phyloP scores from a whole-genome alignment of 2,888 invertebrate species.

The Gonocerus acuteangulatus region DNA sequence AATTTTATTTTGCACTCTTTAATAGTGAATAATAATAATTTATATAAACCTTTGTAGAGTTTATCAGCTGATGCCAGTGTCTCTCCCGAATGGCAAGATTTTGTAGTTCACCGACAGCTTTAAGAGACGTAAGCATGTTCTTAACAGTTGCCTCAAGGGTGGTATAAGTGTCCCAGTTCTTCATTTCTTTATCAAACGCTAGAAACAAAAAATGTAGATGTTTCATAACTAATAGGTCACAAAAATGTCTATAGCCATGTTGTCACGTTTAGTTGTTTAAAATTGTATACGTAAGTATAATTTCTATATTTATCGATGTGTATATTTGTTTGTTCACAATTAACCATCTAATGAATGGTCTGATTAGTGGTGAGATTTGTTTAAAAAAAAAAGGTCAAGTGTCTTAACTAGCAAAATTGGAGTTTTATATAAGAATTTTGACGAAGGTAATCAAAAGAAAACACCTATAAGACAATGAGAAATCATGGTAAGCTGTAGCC shows the following conservation, averaged over 20 bases:
- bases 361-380: too few species aligned
- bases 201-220: conserved; percentile 19
- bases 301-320: too few species aligned
- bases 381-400: too few species aligned
- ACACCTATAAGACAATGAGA: too few species aligned
- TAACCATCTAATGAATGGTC: too few species aligned
- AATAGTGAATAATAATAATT: too few species aligned
- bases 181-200: conserved; percentile 90
- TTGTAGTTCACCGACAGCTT: conserved; percentile 91
- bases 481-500: too few species aligned
- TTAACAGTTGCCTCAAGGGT: conserved; percentile 86
- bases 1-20: too few species aligned
- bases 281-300: not conserved
- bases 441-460: too few species aligned
- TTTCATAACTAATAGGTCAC: not conserved
- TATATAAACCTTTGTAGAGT: conserved; percentile 83
- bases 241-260: not conserved
- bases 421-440: too few species aligned
- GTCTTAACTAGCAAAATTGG: too few species aligned
- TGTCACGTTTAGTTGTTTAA: not conserved
- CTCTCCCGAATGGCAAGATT: conserved; percentile 92
- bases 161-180: conserved; percentile 84
- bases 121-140: conserved; percentile 89
- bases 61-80: conserved; percentile 95
- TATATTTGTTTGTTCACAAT: too few species aligned